These are phyloP conservation scores for Leucozona laternaria DNA, from an alignment of 2,888 invertebrate species.

Conservation along the genomic window DNA sequence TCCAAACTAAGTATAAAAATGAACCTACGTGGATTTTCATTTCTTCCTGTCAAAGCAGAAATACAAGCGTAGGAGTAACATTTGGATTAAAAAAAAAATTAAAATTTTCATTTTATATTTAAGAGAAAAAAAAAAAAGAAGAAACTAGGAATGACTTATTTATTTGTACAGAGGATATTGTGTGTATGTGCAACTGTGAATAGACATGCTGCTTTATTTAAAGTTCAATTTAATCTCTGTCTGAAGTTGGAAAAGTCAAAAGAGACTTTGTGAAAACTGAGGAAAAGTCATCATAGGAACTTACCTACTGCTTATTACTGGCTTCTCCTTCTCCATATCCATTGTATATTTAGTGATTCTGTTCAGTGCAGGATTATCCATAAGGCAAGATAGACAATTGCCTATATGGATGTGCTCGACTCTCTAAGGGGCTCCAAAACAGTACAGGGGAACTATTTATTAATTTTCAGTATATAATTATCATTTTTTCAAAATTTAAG, in stretches of 20 bases:
- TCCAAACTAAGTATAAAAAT: conserved; percentile 13
- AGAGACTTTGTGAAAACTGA: conserved; percentile 37
- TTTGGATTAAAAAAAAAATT: conserved; percentile 53
- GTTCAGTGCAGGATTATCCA: neutral
- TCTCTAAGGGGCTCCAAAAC: neutral
- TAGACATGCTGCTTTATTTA: neutral
- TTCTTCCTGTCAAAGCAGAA: conserved; percentile 38
- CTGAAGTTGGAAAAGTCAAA: neutral
- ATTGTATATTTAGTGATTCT: neutral
- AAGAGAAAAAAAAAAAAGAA: conserved; percentile 28
- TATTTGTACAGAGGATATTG: conserved; percentile 23
- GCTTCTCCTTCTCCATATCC: neutral
- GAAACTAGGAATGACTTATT: neutral
- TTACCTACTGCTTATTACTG: neutral
- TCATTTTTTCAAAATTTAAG: too few relatives aligned
- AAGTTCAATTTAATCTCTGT: neutral
- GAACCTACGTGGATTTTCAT: conserved; percentile 47
- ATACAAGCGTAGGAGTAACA: conserved; percentile 37
- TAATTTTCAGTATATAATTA: too few relatives aligned
- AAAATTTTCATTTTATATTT: conserved; percentile 39
- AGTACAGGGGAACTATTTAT: too few relatives aligned
- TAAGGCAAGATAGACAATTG: neutral
- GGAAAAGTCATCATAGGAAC: conserved; percentile 34
- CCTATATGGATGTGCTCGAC: too few relatives aligned
- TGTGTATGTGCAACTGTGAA: neutral